Evolutionary conservation across 2,113 vertebrate genomes (phyloP), one percentile per base, ranked within the genome.

Genomic region (Pelobates fuscus): DNA sequence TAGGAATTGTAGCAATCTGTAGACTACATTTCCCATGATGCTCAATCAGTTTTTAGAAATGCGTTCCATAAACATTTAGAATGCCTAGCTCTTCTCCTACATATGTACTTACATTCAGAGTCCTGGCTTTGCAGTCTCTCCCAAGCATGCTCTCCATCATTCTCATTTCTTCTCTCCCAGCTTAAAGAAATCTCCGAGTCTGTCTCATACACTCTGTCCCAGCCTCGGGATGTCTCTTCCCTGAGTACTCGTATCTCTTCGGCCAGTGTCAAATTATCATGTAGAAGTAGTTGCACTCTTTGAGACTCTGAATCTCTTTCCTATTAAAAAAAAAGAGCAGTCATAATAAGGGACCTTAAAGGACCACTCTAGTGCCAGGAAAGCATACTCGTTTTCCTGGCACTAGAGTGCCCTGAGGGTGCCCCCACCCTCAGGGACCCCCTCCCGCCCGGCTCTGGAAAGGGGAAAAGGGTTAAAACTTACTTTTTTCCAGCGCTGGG

Each of bases 201-300:
- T 2, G 27, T 81, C 2, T 92, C 91, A 26, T 87, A 89, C 25
- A 89, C 86, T 67, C 82, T 67, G 10, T 89, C 86, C 61, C 86
- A 87, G 54, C 84, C 83, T 76, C 83, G 24, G 11, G 61, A 24
- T 10, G 57, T 55, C 17, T 71, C 23, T 67, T 70, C n/a, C 7
- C 52, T 61, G 15, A 66, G 49, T 57, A 72, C 69, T 37, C 73
- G 86, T 69, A 92, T 85, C 80, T 91, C 89, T 8, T 82, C 87
- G 79, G 94, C 89, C 7, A 94, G 85, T 69, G 77, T 86, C 81
- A 93, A 83, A 78, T 94, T 94, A 80, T 93, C 88, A 77, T 91
- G 89, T 79, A 94, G 77, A 70, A 94, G 80, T 81, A 92, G 89
- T n/a, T 93, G 91, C 6, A 89, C 88, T 64, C 89, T 85, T 82